Evolutionary conservation across 2,888 invertebrate genomes (phyloP), one percentile per base, ranked within the genome.

Genomic region (Zele albiditarsus): DNA sequence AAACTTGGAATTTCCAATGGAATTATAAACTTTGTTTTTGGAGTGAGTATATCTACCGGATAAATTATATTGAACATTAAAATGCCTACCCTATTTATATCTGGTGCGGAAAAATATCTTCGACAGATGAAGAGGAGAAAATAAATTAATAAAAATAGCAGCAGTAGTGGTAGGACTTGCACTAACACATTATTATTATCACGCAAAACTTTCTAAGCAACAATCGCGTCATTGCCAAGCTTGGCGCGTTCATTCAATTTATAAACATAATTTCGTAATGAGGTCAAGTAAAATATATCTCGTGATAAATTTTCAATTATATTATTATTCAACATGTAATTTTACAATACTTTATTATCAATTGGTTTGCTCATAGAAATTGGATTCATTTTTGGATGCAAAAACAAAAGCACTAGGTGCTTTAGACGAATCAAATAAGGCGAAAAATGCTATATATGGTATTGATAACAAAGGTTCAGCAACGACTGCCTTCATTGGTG

Each of bases 21-120:
- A 69, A 91, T 95, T 80, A 91, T 96, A 85, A 95, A 95, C 88
- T 94, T 95, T 89, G 94, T 95, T 49, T 96, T 96, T 88, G 94
- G 95, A 90, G 95, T 95, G 93, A 95, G 91, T 92, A 77, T 71
- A 60, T 38, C 12, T 38, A 8, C 2, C 8, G 31, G 8, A 57
- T 2, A 38, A 46, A 58, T 58, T 58, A 23, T 28, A 69, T 57
- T 53, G 12, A 53, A 28, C 14, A 38, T 38, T 38, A 12, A 8
- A 8, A 38, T 38, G 12, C 2, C 8, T 8, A 0, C 12, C 8
- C 12, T 38, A 12, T 38, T 38, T 2, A 38, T 38, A 38, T 38
- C 12, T 38, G 10, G 12, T 12, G 12, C 12, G 10, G 53, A 53
- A 53, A 20, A 53, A n/a, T 23, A 53, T 20, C n/a, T 6, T 20